A percentile compares a stretch with the other conserved stretches of the same genome.
Evolutionary conservation across 2,888 invertebrate species (phyloP).

Genomic region (Caradrina kadenii): DNA sequence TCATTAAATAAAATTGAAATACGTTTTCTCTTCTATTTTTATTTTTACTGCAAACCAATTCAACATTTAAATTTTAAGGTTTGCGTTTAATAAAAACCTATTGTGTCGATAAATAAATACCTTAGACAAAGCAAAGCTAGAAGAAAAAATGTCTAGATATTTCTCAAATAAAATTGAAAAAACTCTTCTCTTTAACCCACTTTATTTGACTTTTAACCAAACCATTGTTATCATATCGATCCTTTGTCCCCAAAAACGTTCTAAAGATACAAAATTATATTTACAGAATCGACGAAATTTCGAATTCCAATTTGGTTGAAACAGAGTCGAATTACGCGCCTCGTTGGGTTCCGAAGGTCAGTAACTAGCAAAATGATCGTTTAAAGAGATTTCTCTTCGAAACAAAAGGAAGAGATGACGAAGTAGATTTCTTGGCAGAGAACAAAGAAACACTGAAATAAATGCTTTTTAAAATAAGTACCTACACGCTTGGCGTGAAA

Average conservation of each 20-base stretch:
- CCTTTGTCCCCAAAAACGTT: constrained; percentile 25
- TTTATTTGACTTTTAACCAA: constrained; percentile 13
- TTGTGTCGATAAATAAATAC: too few relatives aligned
- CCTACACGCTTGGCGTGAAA: constrained; percentile 36
- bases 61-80: too few relatives aligned
- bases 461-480: constrained; percentile 50
- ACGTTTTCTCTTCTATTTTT: too few relatives aligned
- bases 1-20: too few relatives aligned
- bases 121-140: too few relatives aligned
- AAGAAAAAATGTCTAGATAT: too few relatives aligned
- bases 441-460: constrained; percentile 49
- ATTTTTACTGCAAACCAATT: too few relatives aligned
- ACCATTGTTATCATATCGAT: constrained; percentile 1
- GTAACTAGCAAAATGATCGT: constrained; percentile 43
- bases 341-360: constrained; percentile 43
- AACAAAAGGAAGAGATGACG: constrained; percentile 55
- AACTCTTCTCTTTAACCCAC: not conserved
- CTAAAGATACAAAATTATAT: constrained; percentile 45
- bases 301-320: constrained; percentile 47
- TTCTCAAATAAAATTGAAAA: not conserved
- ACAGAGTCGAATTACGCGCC: constrained; percentile 47
- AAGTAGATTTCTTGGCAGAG: constrained; percentile 43
- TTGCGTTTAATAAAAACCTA: too few relatives aligned
- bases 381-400: constrained; percentile 42
- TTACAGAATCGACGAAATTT: constrained; percentile 43